These are phyloP conservation scores for Sarcophaga caerulescens DNA, from an alignment of 2,888 invertebrate genomes.

Conservation along the genomic window DNA sequence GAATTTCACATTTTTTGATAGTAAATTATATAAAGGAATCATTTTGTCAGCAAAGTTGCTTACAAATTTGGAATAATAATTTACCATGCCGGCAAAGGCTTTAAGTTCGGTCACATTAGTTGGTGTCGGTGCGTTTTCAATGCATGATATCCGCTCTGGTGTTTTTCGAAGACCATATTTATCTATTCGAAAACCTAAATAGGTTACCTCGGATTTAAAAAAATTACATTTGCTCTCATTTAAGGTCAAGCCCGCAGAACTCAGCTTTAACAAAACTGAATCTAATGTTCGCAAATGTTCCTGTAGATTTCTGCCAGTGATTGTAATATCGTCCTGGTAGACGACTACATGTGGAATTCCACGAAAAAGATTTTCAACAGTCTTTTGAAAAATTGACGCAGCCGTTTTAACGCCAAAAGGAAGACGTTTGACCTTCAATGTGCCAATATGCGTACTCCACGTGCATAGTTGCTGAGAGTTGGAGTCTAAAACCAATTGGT, in stretches of 20 bases:
- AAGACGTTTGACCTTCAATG: constrained; percentile 33
- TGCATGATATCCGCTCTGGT: constrained; percentile 2
- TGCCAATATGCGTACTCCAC: constrained; percentile 51
- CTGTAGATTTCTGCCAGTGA: constrained; percentile 1
- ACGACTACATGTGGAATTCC: constrained; percentile 38
- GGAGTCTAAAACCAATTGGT: constrained; percentile 41
- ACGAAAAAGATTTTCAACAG: constrained; percentile 42
- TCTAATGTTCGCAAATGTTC: constrained; percentile 27
- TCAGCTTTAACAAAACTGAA: constrained; percentile 41
- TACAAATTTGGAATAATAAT: constrained; percentile 61
- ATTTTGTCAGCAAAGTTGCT: constrained; percentile 56
- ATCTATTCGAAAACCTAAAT: constrained; percentile 42
- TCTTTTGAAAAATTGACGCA: constrained; percentile 26
- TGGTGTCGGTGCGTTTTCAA: constrained; percentile 39
- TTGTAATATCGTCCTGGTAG: constrained; percentile 45
- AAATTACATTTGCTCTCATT: constrained; percentile 57
- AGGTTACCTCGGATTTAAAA: constrained; percentile 45
- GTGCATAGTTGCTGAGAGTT: constrained; percentile 44
- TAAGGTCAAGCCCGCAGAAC: constrained; percentile 28
- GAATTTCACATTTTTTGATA: constrained; percentile 66
- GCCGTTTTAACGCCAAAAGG: constrained; percentile 30
- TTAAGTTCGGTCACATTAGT: constrained; percentile 24
- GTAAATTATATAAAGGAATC: constrained; percentile 50
- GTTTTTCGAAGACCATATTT: constrained; percentile 35
- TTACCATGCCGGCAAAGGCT: constrained; percentile 41